Evolutionary conservation across 92 coral and sea anemone species (phyloP), one percentile per base, ranked within the genome.

Genomic region (Scolanthus callimorphus): DNA sequence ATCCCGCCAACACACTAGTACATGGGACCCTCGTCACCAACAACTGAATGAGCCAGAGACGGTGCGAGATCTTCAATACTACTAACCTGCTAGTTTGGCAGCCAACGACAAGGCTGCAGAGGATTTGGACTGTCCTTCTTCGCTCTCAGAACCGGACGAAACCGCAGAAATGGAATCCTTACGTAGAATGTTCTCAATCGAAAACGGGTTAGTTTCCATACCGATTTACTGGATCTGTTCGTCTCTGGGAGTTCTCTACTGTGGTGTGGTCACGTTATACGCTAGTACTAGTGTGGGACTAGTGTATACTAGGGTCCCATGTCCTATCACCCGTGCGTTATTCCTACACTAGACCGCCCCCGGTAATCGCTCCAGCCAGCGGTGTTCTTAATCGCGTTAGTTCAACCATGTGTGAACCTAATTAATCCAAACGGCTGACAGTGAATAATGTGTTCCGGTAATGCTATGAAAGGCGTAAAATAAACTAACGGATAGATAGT

Each of bases 1-100:
- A n/a, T n/a, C n/a, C n/a, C n/a, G n/a, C n/a, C n/a, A n/a, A n/a
- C n/a, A n/a, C n/a, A n/a, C n/a, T n/a, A n/a, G n/a, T n/a, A n/a
- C n/a, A n/a, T n/a, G n/a, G n/a, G n/a, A n/a, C n/a, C n/a, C n/a
- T n/a, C n/a, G n/a, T n/a, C n/a, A n/a, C n/a, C n/a, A n/a, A n/a
- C n/a, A n/a, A n/a, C n/a, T n/a, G n/a, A n/a, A n/a, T n/a, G n/a
- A n/a, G n/a, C n/a, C n/a, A n/a, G n/a, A n/a, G n/a, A n/a, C n/a
- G n/a, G n/a, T n/a, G n/a, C n/a, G n/a, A n/a, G n/a, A n/a, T n/a
- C n/a, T n/a, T n/a, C n/a, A n/a, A n/a, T n/a, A n/a, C n/a, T n/a
- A n/a, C 79, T 52, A 79, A 92, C 98, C 98, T 80, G 98, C 98
- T 27, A 92, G 85, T 66, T 92, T 92, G 31, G 84, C 98, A 10